Evolutionary conservation across 2,797 vertebrate species (phyloP), one percentile per base, ranked within the genome.

Genomic region (Poliocrania exsul): DNA sequence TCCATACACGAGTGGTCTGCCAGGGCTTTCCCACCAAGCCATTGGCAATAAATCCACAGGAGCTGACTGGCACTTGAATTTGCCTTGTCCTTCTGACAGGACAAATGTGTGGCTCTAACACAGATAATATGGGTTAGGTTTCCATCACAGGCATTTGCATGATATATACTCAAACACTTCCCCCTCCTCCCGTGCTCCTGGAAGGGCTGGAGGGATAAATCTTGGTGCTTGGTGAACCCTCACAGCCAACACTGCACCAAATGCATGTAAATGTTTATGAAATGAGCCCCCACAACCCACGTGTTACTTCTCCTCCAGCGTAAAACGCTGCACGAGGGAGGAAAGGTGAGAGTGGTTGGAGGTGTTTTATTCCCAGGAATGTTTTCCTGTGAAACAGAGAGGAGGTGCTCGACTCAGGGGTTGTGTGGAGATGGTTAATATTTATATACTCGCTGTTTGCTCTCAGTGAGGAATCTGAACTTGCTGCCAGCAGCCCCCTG

Each of bases 401-500:
- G 35, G 62, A 14, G 62, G 54, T 37, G 46, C 44, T 67, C 50
- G 50, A 16, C 35, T 54, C 3, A 12, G 37, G 33, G 72, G 19
- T 26, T 0, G 0, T 3, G 0, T n/a, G 25, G 18, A 53, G 54
- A 38, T 10, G 23, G 37, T 82, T 31, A 3, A 14, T 60, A 56
- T 60, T 94, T 67, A 60, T 64, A 60, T 35, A 44, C 84, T 54
- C 47, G 8, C 7, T 79, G 38, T 25, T 77, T 64, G 33, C 78
- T 60, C 72, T 64, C 85, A 87, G 79, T 18, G 87, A 93, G 40
- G 88, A 92, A 26, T 42, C 40, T 9, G 28, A 60, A 24, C 73
- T 93, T 58, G 67, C 86, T 53, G 51, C 93, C 95, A 94, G 81
- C 92, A 95, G 88, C 93, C 87, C 93, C 94, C 51, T 5, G 81